These are phyloP conservation scores for Blastobasis lacticolella DNA, from an alignment of 2,888 invertebrate species.

Conservation along the genomic window DNA sequence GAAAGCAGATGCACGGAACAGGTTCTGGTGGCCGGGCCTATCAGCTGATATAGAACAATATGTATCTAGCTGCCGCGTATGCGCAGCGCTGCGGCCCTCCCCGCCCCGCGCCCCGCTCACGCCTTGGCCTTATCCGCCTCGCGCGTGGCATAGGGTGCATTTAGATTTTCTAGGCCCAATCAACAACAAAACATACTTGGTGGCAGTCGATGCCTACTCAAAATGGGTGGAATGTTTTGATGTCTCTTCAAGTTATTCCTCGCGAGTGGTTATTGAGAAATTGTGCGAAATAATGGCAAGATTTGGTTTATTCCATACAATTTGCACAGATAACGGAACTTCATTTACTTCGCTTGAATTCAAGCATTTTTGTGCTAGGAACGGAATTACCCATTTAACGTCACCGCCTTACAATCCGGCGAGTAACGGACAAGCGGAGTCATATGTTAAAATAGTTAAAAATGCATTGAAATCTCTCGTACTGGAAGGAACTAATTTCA, in stretches of 20 bases:
- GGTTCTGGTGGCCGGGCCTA: too few species aligned
- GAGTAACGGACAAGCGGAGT: neutral
- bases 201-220: neutral
- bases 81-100: too few species aligned
- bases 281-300: neutral
- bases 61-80: too few species aligned
- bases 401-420: neutral
- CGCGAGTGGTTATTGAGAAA: neutral
- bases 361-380: neutral
- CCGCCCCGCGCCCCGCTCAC: too few species aligned
- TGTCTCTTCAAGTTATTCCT: neutral
- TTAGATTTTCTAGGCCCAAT: neutral
- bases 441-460: constrained; percentile 1
- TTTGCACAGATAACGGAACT: neutral
- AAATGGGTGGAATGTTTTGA: neutral
- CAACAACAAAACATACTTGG: neutral
- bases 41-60: too few species aligned
- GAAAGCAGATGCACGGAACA: too few species aligned
- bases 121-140: neutral
- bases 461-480: neutral
- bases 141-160: neutral
- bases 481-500: neutral
- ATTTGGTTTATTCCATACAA: neutral
- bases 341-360: neutral
- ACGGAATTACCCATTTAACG: neutral